Conservation (phyloP, 2,113 vertebrate genomes). For the Loxodonta africana region DNA sequence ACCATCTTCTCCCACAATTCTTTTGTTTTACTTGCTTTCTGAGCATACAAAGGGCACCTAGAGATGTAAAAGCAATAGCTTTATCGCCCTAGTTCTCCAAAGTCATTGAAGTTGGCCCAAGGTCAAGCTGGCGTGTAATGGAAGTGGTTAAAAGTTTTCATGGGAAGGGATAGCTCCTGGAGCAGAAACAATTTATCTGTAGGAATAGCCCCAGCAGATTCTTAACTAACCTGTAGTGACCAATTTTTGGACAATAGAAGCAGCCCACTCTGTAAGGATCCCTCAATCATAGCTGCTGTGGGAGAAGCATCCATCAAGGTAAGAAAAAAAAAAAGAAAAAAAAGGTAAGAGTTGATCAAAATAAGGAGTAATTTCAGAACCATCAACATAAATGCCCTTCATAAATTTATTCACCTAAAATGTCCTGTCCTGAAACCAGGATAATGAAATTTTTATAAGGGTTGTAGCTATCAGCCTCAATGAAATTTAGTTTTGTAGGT, state of each 20-base stretch:
- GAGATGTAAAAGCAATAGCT: neutral
- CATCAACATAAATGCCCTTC: neutral
- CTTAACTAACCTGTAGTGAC: neutral
- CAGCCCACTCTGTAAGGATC: neutral
- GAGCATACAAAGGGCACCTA: neutral
- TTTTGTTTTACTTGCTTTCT: conserved; percentile 14
- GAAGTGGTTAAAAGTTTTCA: neutral
- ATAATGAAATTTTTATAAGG: neutral
- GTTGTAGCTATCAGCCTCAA: neutral
- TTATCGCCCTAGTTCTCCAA: neutral
- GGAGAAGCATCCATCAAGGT: neutral
- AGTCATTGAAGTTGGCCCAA: neutral
- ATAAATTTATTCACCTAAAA: neutral
- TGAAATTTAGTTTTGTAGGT: neutral
- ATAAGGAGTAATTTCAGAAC: neutral
- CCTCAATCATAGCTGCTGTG: neutral
- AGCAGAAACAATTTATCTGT: neutral
- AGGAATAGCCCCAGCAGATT: neutral
- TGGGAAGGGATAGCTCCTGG: neutral
- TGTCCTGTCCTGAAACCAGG: neutral
- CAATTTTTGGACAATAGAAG: neutral
- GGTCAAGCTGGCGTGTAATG: neutral
- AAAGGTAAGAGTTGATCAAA: neutral
- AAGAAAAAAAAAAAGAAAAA: neutral
- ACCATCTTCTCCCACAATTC: neutral